phyloP scores from a whole-genome alignment of 2,797 vertebrate species.

The Melanotaenia nigrans region DNA sequence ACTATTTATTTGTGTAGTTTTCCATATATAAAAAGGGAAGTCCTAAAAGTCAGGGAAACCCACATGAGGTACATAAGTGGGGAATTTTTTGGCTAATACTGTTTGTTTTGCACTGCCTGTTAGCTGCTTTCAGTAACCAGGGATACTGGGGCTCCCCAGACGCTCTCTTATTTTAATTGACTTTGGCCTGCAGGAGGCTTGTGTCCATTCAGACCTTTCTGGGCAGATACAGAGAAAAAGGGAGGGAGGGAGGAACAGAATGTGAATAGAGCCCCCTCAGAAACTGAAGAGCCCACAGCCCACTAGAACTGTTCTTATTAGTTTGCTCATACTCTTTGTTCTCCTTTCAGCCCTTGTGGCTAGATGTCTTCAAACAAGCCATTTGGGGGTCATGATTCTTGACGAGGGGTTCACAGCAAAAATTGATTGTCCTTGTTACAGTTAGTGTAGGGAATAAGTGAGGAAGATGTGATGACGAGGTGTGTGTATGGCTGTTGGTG shows the following conservation, averaged over 20 bases:
- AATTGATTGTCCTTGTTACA: constrained; percentile 32
- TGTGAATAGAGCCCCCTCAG: constrained; percentile 70
- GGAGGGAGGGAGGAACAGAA: constrained; percentile 49
- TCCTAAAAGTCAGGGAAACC: constrained; percentile 35
- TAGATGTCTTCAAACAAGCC: constrained; percentile 72
- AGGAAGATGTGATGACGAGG: constrained; percentile 33
- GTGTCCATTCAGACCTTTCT: constrained; percentile 73
- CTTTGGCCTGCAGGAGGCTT: constrained; percentile 78
- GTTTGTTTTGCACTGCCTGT: constrained; percentile 64
- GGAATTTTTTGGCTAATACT: constrained; percentile 54
- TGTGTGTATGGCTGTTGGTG: constrained; percentile 28
- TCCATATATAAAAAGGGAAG: constrained; percentile 29
- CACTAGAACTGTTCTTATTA: constrained; percentile 72
- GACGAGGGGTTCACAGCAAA: constrained; percentile 47
- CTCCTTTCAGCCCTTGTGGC: constrained; percentile 66
- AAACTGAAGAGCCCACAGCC: constrained; percentile 63
- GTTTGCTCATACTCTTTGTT: constrained; percentile 74
- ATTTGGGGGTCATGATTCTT: constrained; percentile 59
- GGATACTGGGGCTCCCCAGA: constrained; percentile 62
- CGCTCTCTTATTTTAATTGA: constrained; percentile 78
- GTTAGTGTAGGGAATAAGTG: constrained; percentile 33
- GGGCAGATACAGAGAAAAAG: constrained; percentile 39
- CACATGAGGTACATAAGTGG: constrained; percentile 14
- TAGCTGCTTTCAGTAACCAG: constrained; percentile 70
- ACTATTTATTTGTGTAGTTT: constrained; percentile 40